A percentile compares a stretch with the other conserved stretches of the same genome.
Conservation (phyloP, 2,113 vertebrate genomes). For the Lepus americanus region DNA sequence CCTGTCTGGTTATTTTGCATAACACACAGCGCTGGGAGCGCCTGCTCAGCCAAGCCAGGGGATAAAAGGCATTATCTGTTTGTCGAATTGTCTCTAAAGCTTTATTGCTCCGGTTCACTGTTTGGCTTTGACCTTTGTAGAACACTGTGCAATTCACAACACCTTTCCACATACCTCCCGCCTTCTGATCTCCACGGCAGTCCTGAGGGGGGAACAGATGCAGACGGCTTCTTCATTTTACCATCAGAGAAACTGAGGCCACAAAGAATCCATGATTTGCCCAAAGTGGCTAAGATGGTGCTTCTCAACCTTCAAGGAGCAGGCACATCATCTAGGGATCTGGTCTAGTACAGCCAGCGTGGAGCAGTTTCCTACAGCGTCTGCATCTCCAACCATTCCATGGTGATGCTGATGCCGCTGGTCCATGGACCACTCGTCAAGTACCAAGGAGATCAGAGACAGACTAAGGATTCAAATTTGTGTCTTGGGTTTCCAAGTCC, state of each 20-base stretch:
- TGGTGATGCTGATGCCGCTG: too few relatives aligned
- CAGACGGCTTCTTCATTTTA: background rate
- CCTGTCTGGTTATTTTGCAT: conserved; percentile 86
- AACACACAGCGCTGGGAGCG: conserved; percentile 73
- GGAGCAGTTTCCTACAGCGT: background rate
- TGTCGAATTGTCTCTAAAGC: conserved; percentile 73
- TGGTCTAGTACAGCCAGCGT: background rate
- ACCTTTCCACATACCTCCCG: conserved; percentile 41
- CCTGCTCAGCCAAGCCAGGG: background rate
- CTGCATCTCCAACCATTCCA: background rate
- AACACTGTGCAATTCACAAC: conserved; percentile 23
- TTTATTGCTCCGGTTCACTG: conserved; percentile 59
- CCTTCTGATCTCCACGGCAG: conserved; percentile 62
- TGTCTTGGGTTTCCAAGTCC: background rate
- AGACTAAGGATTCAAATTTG: background rate
- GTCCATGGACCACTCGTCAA: background rate
- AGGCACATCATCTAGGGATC: background rate
- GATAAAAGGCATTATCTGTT: conserved; percentile 84
- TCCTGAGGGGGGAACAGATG: background rate
- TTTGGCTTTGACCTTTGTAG: conserved; percentile 62
- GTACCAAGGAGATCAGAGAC: background rate
- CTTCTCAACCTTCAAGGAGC: background rate
- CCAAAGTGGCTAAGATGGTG: background rate
- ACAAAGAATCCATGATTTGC: background rate
- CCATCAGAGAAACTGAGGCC: conserved; percentile 63